Base-by-base conservation (phyloP, 2,888 invertebrate species). In the Eristalinus sepulchralis region DNA sequence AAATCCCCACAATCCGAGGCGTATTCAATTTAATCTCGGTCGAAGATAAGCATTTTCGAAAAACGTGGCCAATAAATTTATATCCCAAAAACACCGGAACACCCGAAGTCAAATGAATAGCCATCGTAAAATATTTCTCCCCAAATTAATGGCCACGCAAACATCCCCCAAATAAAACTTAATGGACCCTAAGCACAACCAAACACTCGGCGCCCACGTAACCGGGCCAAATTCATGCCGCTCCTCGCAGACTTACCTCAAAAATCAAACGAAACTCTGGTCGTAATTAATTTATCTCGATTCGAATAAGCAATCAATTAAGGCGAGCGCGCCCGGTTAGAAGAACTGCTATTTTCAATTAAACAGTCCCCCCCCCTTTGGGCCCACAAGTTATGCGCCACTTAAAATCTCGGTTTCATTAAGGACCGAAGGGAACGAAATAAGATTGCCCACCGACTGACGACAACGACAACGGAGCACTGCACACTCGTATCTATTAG, bases 301-400 rank as follows among this genome's bases (percentile, higher is more conserved):
- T 81, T 63, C 63, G 72, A 85, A 77, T 85, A 67, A 72, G 77
- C 67, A 81, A 85, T 81, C 72, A 81, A 81, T 85, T 85, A 85
- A 68, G 39, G 72, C 47, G 77, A 85, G 81, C 63, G 63, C 47
- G 17, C 47, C 84, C 62, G 57, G 60, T 57, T 17, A 75, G 76
- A 76, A 20, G 31, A 63, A 68, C 68, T 72, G 71, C 68, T 36
- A 72, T 77, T 76, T 81, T 81, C 81, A 77, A 81, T 84, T 76
- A 81, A 55, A 85, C 71, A 63, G 63, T 76, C 81, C 36, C 68
- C n/a, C n/a, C 27, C 27, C 71, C 67, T 55, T 36, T 77, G 47
- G 62, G 39, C 64, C 67, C 31, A 11, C 36, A 53, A 67, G 57
- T 75, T 75, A 47, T 22, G 79, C 70, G 75, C 63, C 83, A 78